Evolutionary conservation across 2,888 invertebrate species (phyloP), one percentile per base, ranked within the genome.

Genomic region (Spodoptera exigua): DNA sequence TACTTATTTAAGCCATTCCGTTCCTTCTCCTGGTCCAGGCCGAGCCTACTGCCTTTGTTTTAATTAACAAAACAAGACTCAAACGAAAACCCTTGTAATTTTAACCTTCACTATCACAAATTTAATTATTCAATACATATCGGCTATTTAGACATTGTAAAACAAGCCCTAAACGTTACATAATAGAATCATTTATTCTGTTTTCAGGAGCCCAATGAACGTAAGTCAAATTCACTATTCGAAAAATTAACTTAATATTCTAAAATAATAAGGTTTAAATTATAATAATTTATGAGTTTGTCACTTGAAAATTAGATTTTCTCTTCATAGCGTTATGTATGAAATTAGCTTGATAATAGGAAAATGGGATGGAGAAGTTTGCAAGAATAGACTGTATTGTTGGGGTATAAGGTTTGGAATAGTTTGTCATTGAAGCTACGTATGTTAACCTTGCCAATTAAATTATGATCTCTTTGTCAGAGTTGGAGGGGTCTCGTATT

Each of bases 381-480:
- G 18, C 18, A 32, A 72, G 0, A 49, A 43, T 49, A 2, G 14
- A 51, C 43, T 61, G n/a, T 54, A 54, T 48, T 3, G 1, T 21
- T 4, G 13, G 0, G 0, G 1, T 2, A 3, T 47, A 58, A 52
- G 44, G 47, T 43, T 43, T 7, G 49, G 56, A 58, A 51, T 48
- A 9, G 36, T 45, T 14, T 32, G 37, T 12, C 0, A 35, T 17
- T 2, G 1, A 12, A 34, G 17, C 14, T 27, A 48, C 47, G 47
- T 65, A 27, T 17, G 21, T 49, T 54, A 34, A 14, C 14, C 11
- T 49, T 53, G 17, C 16, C 67, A 67, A 67, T 72, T 66, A 35
- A 35, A 10, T 53, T 39, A 10, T 35, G 32, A 37, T 48, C n/a
- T 55, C 43, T 54, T 34, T 64, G 48, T 60, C 41, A 43, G 21